These are phyloP conservation scores for Omphaloscelis lunosa DNA, from an alignment of 2,888 invertebrate genomes.

Conservation along the genomic window DNA sequence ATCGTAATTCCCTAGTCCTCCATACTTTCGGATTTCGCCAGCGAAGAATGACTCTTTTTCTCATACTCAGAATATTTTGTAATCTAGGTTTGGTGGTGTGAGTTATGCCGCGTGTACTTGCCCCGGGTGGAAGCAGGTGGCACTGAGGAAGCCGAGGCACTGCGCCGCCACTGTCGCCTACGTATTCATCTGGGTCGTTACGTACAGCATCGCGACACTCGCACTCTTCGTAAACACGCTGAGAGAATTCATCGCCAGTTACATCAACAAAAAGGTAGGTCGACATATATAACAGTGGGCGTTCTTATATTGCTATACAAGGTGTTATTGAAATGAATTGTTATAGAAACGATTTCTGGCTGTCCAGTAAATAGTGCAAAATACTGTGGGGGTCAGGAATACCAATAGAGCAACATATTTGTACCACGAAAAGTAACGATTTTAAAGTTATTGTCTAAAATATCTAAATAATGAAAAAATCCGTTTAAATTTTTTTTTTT, in stretches of 20 bases:
- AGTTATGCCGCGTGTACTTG: conserved; percentile 94
- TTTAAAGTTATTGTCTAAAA: neutral
- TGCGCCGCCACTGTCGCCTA: conserved; percentile 94
- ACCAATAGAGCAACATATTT: neutral
- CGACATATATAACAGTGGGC: neutral
- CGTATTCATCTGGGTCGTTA: conserved; percentile 94
- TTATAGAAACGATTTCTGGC: neutral
- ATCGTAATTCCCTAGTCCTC: neutral
- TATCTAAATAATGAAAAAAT: too few species aligned
- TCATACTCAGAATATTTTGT: neutral
- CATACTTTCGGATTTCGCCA: neutral
- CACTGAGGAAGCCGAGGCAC: conserved; percentile 90
- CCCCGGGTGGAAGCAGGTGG: conserved; percentile 89
- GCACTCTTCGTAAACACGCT: conserved; percentile 93
- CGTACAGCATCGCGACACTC: conserved; percentile 94
- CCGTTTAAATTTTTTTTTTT: too few species aligned
- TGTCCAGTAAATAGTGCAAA: neutral
- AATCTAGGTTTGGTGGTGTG: conserved; percentile 92
- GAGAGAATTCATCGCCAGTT: conserved; percentile 92
- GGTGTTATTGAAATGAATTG: neutral
- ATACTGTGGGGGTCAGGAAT: neutral
- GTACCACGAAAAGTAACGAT: neutral
- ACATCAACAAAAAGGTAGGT: conserved; percentile 85
- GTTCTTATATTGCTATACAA: neutral
- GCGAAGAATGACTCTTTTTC: neutral